Evolutionary conservation across 2,797 vertebrate genomes (phyloP), one percentile per base, ranked within the genome.

Genomic region (Neostethus bicornis): DNA sequence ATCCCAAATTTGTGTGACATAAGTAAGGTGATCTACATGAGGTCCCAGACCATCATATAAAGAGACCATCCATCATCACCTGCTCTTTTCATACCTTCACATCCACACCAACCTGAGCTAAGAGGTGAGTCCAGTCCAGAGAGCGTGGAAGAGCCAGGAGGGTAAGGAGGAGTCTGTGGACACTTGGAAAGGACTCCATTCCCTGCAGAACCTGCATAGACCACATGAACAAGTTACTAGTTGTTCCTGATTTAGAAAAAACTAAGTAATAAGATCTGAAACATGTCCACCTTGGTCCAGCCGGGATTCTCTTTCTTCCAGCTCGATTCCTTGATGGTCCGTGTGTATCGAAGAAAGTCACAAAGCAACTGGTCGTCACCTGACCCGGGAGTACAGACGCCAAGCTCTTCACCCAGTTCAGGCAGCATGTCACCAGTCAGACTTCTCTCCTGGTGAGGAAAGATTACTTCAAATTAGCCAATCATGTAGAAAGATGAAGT

Each of bases 121-220:
- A 89, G 58, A 91, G 58, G 3, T 39, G 58, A 1, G 62, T 63
- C 56, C 56, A 62, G 53, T 44, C 16, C 1, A 91, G 72, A 3
- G 85, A 75, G 50, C 39, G 55, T 0, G 92, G 92, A 54, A 92
- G 60, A 0, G 81, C 81, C 52, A 93, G 68, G 2, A 92, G 54
- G 19, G 61, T 85, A 20, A 90, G 68, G 8, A 91, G 21, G 16
- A 92, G 60, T 31, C 55, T 73, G 0, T 17, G 77, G 52, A 92
- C 81, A 13, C 23, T 12, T 0, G 80, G 74, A 9, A 21, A 3
- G 0, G 11, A 47, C 6, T 14, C 61, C 17, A 75, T 53, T 41
- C 25, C 14, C 3, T 11, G 34, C 53, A 91, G 31, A 20, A 77
- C 60, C 60, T 77, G 64, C 5, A 32, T 1, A 52, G 8, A 60